Conservation (phyloP, 2,113 vertebrate species). For the Notarius quadriscutis region DNA sequence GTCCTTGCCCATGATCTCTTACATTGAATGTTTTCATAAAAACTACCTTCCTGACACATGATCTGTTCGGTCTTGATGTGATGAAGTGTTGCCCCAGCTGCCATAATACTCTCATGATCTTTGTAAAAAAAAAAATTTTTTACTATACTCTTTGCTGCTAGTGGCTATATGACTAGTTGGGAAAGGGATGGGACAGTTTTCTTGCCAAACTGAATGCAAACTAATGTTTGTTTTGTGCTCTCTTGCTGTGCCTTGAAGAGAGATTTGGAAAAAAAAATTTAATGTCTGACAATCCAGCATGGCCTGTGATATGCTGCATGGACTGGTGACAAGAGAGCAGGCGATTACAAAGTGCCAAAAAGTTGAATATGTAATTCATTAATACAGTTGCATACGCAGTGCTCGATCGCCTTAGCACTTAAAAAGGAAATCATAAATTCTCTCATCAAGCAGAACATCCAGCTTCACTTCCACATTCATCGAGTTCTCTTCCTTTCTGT, state of each 20-base stretch:
- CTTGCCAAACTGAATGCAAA: conserved; percentile 65
- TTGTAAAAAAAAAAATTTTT: no score
- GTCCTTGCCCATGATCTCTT: neutral
- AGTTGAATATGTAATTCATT: conserved; percentile 8
- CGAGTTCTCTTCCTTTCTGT: neutral
- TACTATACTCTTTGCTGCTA: conserved; percentile 45
- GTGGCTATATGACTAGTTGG: conserved; percentile 1
- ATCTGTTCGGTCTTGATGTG: conserved; percentile 13
- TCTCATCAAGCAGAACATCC: conserved; percentile 29
- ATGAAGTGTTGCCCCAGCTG: conserved; percentile 31
- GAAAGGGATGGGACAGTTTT: conserved; percentile 42
- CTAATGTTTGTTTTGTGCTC: conserved; percentile 58
- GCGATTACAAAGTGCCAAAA: conserved; percentile 47
- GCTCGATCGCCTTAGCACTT: conserved; percentile 6
- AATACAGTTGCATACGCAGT: neutral
- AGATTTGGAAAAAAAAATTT: conserved; percentile 31
- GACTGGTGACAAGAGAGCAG: conserved; percentile 55
- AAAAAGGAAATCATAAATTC: neutral
- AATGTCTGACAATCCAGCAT: conserved; percentile 76
- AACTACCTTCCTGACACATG: neutral
- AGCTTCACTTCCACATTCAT: neutral
- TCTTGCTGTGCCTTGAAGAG: conserved; percentile 76
- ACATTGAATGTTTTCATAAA: conserved; percentile 46
- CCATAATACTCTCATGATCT: conserved; percentile 45
- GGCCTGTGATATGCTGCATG: conserved; percentile 78